These are phyloP conservation scores for Achatina immaculata DNA, from an alignment of 1,140 invertebrate species.

Conservation along the genomic window DNA sequence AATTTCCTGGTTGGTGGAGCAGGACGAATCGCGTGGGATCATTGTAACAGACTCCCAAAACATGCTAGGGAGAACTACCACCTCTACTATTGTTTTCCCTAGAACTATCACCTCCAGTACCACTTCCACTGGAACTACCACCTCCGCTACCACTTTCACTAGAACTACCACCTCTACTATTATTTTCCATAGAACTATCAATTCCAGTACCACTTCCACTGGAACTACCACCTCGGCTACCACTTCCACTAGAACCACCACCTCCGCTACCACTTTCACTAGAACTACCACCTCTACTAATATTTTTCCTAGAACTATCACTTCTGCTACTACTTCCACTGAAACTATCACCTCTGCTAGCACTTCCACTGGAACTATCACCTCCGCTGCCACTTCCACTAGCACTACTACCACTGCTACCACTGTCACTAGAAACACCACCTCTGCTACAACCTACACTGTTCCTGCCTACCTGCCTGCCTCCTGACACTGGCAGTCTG, in stretches of 20 bases:
- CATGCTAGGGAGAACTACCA: too few relatives aligned
- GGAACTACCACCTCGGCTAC: background rate
- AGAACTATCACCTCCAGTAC: too few relatives aligned
- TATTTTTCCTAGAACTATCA: background rate
- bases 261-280: background rate
- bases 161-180: background rate
- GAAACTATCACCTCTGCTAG: background rate
- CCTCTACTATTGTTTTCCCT: too few relatives aligned
- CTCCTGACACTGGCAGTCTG: too few relatives aligned
- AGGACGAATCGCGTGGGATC: too few relatives aligned
- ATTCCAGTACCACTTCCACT: background rate
- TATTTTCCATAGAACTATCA: background rate
- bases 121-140: too few relatives aligned
- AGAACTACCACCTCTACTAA: background rate
- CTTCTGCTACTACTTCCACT: constrained; percentile 20
- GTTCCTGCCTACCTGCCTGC: too few relatives aligned
- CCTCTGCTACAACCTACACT: too few relatives aligned
- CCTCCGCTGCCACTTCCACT: constrained; percentile 1
- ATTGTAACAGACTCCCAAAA: too few relatives aligned
- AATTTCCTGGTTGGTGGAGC: too few relatives aligned
- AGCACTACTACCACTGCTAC: constrained; percentile 15
- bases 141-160: background rate
- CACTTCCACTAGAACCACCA: background rate
- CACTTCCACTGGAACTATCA: constrained; percentile 4
- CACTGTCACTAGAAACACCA: too few relatives aligned